Percentiles rank a stretch among this genome's conserved stretches.
phyloP scores from a whole-genome alignment of 1,140 invertebrate species.

The Drosophila melanica region DNA sequence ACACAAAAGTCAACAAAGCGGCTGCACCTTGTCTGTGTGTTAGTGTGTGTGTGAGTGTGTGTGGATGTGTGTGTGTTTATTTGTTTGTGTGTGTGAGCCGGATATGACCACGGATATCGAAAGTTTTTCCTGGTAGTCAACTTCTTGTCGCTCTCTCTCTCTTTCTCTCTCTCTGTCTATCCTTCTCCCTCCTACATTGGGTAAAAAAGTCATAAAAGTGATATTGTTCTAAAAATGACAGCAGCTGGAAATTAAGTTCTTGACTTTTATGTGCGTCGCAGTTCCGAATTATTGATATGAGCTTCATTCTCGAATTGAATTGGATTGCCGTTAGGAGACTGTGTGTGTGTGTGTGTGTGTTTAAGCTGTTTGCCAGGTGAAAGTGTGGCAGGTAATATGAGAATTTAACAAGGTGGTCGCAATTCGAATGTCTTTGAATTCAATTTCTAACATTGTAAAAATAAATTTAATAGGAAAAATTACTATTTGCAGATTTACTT shows the following conservation, averaged over 20 bases:
- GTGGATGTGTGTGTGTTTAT: conserved; percentile 16
- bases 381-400: conserved; percentile 29
- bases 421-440: conserved; percentile 12
- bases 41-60: conserved; percentile 1
- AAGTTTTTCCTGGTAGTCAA: conserved; percentile 66
- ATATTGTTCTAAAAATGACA: conserved; percentile 75
- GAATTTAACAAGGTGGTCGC: conserved; percentile 25
- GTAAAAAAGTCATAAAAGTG: conserved; percentile 64
- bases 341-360: neutral
- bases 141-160: conserved; percentile 1
- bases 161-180: conserved; percentile 1
- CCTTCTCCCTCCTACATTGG: neutral
- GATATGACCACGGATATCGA: conserved; percentile 76
- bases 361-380: conserved; percentile 17
- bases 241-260: conserved; percentile 81
- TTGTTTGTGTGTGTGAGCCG: conserved; percentile 43
- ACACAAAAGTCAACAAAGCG: conserved; percentile 75
- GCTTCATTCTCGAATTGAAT: conserved; percentile 38
- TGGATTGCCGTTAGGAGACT: conserved; percentile 21
- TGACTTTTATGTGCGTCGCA: conserved; percentile 77
- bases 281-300: conserved; percentile 77
- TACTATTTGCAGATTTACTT: neutral
- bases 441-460: neutral
- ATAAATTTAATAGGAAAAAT: neutral
- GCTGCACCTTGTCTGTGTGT: conserved; percentile 10